Evolutionary conservation across 2,888 invertebrate genomes (phyloP).

Genomic region (Craniophora ligustri): DNA sequence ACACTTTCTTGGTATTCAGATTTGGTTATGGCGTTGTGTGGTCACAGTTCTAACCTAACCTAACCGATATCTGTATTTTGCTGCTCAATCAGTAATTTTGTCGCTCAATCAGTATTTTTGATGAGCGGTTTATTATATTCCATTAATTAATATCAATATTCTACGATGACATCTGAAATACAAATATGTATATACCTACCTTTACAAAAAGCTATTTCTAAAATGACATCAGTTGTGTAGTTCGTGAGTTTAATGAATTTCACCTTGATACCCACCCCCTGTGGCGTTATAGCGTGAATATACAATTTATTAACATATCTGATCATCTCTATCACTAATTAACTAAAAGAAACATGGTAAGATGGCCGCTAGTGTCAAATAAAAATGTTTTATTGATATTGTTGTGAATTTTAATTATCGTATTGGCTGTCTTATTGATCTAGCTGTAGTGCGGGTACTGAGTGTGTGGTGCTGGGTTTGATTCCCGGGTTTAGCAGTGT

Average conservation of each 20-base stretch:
- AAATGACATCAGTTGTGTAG: slow-evolving; percentile 1
- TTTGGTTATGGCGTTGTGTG: no score
- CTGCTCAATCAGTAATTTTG: no score
- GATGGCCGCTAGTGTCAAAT: slow-evolving; percentile 12
- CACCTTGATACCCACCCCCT: slow-evolving; percentile 48
- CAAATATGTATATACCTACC: not conserved
- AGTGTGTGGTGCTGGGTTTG: no score
- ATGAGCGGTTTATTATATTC: no score
- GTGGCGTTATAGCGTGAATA: slow-evolving; percentile 44
- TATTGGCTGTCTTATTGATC: no score
- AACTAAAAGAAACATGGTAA: slow-evolving; percentile 29
- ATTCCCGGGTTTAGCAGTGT: no score
- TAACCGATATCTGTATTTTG: no score
- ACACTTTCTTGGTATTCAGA: no score
- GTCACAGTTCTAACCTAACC: no score
- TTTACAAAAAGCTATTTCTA: not conserved
- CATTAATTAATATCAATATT: no score
- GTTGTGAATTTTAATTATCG: not conserved
- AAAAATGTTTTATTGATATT: slow-evolving; percentile 30
- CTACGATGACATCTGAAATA: not conserved
- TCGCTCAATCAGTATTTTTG: no score
- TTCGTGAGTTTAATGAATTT: slow-evolving; percentile 34
- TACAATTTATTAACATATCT: slow-evolving; percentile 34
- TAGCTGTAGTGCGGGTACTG: no score
- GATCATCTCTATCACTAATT: slow-evolving; percentile 37